Evolutionary conservation across 1,140 invertebrate genomes (phyloP), one percentile per base, ranked within the genome.

Genomic region (Dinoponera quadriceps): DNA sequence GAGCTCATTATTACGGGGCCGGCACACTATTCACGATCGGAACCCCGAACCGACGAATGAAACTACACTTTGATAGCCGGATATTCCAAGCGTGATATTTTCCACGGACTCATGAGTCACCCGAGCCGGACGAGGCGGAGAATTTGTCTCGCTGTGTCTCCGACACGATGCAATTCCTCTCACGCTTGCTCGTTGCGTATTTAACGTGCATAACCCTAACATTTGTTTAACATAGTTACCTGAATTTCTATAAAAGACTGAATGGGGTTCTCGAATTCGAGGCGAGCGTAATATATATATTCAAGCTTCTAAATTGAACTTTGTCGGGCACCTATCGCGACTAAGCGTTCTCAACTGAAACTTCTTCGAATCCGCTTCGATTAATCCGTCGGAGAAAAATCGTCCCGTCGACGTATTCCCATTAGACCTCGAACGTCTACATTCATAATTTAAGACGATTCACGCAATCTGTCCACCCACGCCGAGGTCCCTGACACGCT

Each of bases 1-100:
- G 62, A 87, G 71, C 83, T 87, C 78, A 72, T 88, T 88, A 88
- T 88, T 87, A 88, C 73, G 14, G n/a, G n/a, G 11, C 11, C 33
- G 38, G 0, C 38, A 65, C 13, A 13, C 44, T 82, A 88, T 84
- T 88, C 74, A 87, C 55, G 20, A 48, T 25, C 60, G 33, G 51
- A 78, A 27, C 69, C 7, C 49, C 66, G 38, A 73, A 55, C 66
- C 75, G 69, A 69, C 66, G 33, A 73, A 72, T 49, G 16, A 27
- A 83, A 60, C 48, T 59, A 73, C 54, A 63, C 20, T 44, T 55
- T 81, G 51, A 73, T 81, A 57, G 63, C 25, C 48, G 16, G 51
- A 51, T n/a, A n/a, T n/a, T 48, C 49, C 44, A 25, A 78, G 14
- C 16, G 3, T 20, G 63, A 60, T 33, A 73, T 69, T 78, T 68